A percentile compares a stretch with the other conserved stretches of the same genome.
phyloP scores from a whole-genome alignment of 1,140 invertebrate species.

The Anastatus disparis region DNA sequence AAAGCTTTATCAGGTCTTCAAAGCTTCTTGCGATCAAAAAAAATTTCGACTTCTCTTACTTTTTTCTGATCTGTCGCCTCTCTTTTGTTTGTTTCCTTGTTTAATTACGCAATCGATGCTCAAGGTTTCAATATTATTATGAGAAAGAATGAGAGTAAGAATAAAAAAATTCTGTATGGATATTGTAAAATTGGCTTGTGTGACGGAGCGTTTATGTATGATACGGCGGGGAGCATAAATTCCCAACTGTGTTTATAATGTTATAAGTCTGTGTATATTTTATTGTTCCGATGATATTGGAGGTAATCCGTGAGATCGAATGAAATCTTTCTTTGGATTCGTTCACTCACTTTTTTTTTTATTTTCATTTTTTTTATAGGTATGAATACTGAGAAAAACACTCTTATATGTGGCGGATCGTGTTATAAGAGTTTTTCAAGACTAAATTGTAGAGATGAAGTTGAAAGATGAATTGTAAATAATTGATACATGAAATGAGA shows the following conservation, averaged over 20 bases:
- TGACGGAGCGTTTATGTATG: slow-evolving; percentile 30
- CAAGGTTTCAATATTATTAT: neutral
- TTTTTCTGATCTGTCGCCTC: slow-evolving; percentile 32
- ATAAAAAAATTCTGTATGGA: neutral
- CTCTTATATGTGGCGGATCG: neutral
- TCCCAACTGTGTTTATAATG: neutral
- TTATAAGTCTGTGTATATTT: slow-evolving; percentile 29
- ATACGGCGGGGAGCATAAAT: slow-evolving; percentile 12
- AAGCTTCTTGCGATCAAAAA: slow-evolving; percentile 26
- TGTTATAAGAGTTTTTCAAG: slow-evolving; percentile 19
- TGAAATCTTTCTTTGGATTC: too few relatives aligned
- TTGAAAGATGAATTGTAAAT: too few relatives aligned
- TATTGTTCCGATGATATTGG: slow-evolving; percentile 10
- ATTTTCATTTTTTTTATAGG: neutral
- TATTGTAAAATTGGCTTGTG: slow-evolving; percentile 18
- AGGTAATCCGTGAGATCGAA: slow-evolving; percentile 24
- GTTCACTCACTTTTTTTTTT: too few relatives aligned
- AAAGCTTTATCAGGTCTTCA: slow-evolving; percentile 26
- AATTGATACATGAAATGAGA: too few relatives aligned
- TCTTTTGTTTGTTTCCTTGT: slow-evolving; percentile 35
- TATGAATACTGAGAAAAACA: slow-evolving; percentile 19
- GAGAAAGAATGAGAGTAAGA: neutral
- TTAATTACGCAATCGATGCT: slow-evolving; percentile 39
- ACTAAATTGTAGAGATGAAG: neutral
- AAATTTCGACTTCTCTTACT: too few relatives aligned